Conservation (phyloP, 2,797 vertebrate species). For the Poeciliopsis paucimaculata region DNA sequence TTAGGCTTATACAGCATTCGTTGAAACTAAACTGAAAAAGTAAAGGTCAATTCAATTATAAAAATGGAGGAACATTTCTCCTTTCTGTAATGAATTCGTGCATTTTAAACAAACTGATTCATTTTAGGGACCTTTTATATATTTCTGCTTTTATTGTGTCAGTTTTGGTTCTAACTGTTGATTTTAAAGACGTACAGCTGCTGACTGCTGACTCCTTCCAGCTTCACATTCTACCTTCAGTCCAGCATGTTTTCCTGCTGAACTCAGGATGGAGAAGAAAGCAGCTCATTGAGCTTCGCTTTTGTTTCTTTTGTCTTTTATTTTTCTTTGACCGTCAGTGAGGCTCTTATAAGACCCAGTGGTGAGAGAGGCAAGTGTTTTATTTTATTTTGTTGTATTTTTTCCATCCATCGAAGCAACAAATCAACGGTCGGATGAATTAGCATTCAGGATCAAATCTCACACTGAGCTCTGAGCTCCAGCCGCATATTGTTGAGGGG, state of each 20-base stretch:
- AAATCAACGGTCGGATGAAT: conserved; percentile 65
- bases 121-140: too few species aligned
- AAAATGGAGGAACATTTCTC: too few species aligned
- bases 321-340: conserved; percentile 5
- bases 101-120: too few species aligned
- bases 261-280: background rate
- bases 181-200: background rate
- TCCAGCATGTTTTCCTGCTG: too few species aligned
- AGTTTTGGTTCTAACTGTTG: too few species aligned
- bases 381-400: too few species aligned
- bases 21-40: too few species aligned
- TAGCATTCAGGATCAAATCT: conserved; percentile 58
- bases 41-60: too few species aligned
- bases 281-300: background rate
- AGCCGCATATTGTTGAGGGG: conserved; percentile 49
- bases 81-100: too few species aligned
- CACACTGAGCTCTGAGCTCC: conserved; percentile 32
- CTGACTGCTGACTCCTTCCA: background rate
- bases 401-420: conserved; percentile 39
- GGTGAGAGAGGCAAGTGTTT: conserved; percentile 14
- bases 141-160: too few species aligned
- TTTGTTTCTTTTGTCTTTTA: conserved; percentile 18
- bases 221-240: background rate
- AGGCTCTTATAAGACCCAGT: conserved; percentile 22
- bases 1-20: too few species aligned